A percentile compares a stretch with the other conserved stretches of the same genome.
Conservation (phyloP, 2,113 vertebrate species). For the Peromyscus californicus region DNA sequence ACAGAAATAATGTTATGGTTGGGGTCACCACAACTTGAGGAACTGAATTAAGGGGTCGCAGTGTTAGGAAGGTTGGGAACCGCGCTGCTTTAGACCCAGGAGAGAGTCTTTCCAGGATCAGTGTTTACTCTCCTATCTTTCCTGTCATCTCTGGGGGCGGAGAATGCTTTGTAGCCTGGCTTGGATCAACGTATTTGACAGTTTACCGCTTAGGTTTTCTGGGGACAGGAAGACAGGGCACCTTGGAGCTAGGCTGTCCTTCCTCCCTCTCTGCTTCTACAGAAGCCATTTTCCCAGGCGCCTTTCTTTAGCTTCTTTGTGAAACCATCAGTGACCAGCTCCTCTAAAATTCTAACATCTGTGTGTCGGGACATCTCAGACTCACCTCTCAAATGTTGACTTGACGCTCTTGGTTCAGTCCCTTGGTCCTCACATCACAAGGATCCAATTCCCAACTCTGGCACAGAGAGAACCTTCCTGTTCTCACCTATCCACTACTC, state of each 20-base stretch:
- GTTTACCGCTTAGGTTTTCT: background rate
- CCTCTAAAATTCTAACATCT: background rate
- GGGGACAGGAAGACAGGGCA: background rate
- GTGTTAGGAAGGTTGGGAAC: background rate
- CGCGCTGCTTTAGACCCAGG: background rate
- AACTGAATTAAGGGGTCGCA: background rate
- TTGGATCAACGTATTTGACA: background rate
- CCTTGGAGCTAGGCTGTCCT: background rate
- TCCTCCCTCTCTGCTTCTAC: background rate
- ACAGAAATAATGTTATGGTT: background rate
- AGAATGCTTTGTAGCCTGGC: background rate
- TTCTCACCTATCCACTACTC: background rate
- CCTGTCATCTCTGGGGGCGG: background rate
- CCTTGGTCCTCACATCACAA: background rate
- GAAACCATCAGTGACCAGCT: background rate
- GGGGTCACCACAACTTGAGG: background rate
- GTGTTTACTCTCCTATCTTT: background rate
- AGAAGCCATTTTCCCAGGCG: background rate
- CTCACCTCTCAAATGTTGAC: background rate
- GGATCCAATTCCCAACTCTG: background rate
- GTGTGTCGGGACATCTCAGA: background rate
- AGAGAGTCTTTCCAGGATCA: background rate
- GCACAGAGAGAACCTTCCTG: background rate
- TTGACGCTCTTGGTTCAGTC: background rate
- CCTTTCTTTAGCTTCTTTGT: conserved; percentile 7